phyloP scores from a whole-genome alignment of 2,888 invertebrate genomes.

The Bursaphelenchus okinawaensis region DNA sequence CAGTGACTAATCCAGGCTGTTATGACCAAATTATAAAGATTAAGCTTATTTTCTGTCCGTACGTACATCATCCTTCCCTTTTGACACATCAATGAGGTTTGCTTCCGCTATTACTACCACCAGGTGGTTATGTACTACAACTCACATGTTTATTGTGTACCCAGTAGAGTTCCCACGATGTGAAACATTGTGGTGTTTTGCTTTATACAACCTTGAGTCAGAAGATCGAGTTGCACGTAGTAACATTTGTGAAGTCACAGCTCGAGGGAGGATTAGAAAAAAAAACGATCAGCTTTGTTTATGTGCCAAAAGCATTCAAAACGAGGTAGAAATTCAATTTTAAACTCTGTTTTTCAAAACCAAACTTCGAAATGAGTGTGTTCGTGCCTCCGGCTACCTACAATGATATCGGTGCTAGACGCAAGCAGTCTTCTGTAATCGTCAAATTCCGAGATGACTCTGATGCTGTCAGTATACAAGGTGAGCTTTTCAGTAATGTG shows the following conservation, averaged over 20 bases:
- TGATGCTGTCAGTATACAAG: background rate
- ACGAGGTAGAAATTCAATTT: background rate
- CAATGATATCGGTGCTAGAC: constrained; percentile 3
- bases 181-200: no score
- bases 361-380: constrained; percentile 11
- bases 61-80: no score
- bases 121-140: no score
- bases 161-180: no score
- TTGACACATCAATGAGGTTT: no score
- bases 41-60: no score
- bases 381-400: constrained; percentile 12
- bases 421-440: constrained; percentile 4
- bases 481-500: no score
- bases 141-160: no score
- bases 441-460: constrained; percentile 9
- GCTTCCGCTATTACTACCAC: no score
- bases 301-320: background rate
- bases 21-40: no score
- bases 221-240: background rate
- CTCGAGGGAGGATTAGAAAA: background rate
- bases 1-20: no score
- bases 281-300: constrained; percentile 1
- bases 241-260: background rate
- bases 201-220: no score
- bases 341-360: background rate